Base-by-base conservation (phyloP, 2,888 invertebrate species). In the Cataglyphis albicans region DNA sequence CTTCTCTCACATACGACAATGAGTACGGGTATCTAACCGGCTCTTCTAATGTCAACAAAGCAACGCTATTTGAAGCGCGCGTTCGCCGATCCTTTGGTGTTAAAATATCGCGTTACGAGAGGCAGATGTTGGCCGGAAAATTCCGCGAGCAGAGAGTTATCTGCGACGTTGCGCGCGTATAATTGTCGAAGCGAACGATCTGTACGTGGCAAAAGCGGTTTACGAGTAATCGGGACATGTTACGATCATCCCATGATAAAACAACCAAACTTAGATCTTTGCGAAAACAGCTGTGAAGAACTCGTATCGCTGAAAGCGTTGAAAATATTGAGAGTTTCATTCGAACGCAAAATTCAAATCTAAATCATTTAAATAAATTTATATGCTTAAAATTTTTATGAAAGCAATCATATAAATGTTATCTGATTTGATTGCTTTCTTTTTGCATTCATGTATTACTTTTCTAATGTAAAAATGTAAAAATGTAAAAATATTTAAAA, bases 61-160 rank as follows among this genome's bases (percentile, higher is more conserved):
- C 63, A 44, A 48, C 81, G 41, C 59, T 32, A n/a, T 80, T 68
- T 80, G 55, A 32, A 67, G 35, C 76, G 64, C 38, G 52, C 57
- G 41, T 15, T 32, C 63, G 55, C 12, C 63, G 64, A 65, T 55
- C 38, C 72, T 55, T 64, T 64, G 70, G 70, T 81, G 83, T 68
- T 83, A 83, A 83, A 83, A 83, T 83, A 83, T 81, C 81, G 65
- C 32, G 73, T 83, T 83, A 83, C 81, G 52, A 44, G 65, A 68
- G 72, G 65, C 82, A 81, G 57, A 83, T 83, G 81, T 35, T 63
- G 65, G 72, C 35, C 18, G 57, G 59, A 44, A 68, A 81, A 72
- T 82, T 57, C 44, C 32, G 70, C 48, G 48, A 78, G 82, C 25
- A 57, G 55, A 57, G 55, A 65, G 67, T 82, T 65, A 64, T 48